These are phyloP conservation scores for Cerceris rybyensis DNA, from an alignment of 2,888 invertebrate species.

Conservation along the genomic window DNA sequence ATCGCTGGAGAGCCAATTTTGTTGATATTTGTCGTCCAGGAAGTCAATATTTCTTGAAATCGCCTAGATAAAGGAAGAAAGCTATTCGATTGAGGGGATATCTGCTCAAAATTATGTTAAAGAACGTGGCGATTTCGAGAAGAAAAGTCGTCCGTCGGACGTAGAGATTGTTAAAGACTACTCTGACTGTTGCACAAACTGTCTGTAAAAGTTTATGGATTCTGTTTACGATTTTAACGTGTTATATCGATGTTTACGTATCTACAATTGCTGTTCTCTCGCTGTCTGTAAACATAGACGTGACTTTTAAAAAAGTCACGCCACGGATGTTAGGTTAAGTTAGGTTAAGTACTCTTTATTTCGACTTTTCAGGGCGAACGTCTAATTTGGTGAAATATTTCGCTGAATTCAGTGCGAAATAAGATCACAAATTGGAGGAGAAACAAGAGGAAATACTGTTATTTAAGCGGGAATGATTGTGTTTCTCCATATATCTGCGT, in stretches of 20 bases:
- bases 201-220: not conserved
- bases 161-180: not conserved
- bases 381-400: too few species aligned
- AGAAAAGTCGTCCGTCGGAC: not conserved
- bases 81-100: not conserved
- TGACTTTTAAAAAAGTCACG: not conserved
- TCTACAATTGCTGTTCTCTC: slow-evolving; percentile 1
- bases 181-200: not conserved
- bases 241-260: not conserved
- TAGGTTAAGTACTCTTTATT: too few species aligned
- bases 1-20: too few species aligned
- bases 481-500: slow-evolving; percentile 46
- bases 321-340: too few species aligned
- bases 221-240: not conserved
- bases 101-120: not conserved
- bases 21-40: too few species aligned
- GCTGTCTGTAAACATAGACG: not conserved
- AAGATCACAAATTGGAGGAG: too few species aligned
- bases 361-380: too few species aligned
- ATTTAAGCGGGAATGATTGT: slow-evolving; percentile 32
- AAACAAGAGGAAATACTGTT: not conserved
- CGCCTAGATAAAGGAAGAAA: not conserved
- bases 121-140: not conserved
- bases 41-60: too few species aligned
- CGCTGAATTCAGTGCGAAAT: too few species aligned